Evolutionary conservation across 2,888 invertebrate genomes (phyloP).

Genomic region (Dione juno): DNA sequence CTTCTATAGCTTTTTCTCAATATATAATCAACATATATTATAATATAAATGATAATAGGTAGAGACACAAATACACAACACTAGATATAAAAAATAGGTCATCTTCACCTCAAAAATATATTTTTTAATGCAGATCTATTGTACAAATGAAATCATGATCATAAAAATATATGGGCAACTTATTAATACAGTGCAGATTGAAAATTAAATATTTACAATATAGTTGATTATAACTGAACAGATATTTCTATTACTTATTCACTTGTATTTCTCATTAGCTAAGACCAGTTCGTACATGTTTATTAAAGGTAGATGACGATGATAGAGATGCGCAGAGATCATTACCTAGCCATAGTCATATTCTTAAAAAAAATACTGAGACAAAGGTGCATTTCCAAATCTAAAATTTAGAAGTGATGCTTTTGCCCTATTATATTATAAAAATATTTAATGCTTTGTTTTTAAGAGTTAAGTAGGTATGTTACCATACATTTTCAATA

Average conservation of each 20-base stretch:
- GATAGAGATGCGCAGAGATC: slow-evolving; percentile 4
- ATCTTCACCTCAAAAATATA: slow-evolving; percentile 8
- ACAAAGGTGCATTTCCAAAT: slow-evolving; percentile 33
- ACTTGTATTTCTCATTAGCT: slow-evolving; percentile 16
- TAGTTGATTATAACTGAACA: not conserved
- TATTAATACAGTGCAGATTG: not conserved
- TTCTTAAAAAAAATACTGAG: slow-evolving; percentile 21
- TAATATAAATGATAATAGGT: not conserved
- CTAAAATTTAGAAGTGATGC: slow-evolving; percentile 26
- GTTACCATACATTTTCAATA: slow-evolving; percentile 39
- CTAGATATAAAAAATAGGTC: not conserved
- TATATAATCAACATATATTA: not conserved
- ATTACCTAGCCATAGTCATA: slow-evolving; percentile 24
- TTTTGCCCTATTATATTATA: slow-evolving; percentile 27
- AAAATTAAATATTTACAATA: not conserved
- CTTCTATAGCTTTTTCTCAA: not conserved
- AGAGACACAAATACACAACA: not conserved
- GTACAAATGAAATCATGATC: slow-evolving; percentile 14
- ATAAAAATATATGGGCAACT: not conserved
- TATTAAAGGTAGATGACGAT: not conserved
- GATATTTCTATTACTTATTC: not conserved
- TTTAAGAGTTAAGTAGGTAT: slow-evolving; percentile 41
- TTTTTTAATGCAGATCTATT: slow-evolving; percentile 19
- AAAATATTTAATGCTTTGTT: slow-evolving; percentile 33
- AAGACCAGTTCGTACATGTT: slow-evolving; percentile 8